Conservation (phyloP, 2,888 invertebrate genomes). For the Opisthograptis luteolata region DNA sequence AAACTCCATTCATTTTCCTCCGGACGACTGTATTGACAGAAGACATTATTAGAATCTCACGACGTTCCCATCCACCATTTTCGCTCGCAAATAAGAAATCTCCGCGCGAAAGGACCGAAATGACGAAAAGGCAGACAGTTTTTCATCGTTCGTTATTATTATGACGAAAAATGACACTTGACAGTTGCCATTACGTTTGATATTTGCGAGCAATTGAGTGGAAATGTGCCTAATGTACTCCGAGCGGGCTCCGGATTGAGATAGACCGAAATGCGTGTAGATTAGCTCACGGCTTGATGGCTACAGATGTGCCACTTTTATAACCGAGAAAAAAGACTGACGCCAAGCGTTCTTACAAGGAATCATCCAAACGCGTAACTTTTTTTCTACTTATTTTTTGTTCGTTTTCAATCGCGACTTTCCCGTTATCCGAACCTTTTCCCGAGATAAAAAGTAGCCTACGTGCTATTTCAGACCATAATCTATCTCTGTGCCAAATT, state of each 20-base stretch:
- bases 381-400: too few relatives aligned
- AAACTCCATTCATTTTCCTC: neutral
- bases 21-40: constrained; percentile 11
- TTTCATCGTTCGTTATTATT: constrained; percentile 22
- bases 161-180: constrained; percentile 47
- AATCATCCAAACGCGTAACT: too few relatives aligned
- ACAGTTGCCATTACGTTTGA: constrained; percentile 54
- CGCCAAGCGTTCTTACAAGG: too few relatives aligned
- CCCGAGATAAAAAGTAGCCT: too few relatives aligned
- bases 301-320: constrained; percentile 4
- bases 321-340: too few relatives aligned
- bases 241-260: constrained; percentile 28
- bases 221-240: constrained; percentile 43
- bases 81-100: constrained; percentile 16
- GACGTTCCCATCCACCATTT: constrained; percentile 13
- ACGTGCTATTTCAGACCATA: too few relatives aligned
- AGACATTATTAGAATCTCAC: constrained; percentile 6
- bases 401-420: too few relatives aligned
- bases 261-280: constrained; percentile 15
- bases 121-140: constrained; percentile 19
- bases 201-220: constrained; percentile 56
- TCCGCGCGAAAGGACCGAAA: constrained; percentile 6
- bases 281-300: constrained; percentile 2
- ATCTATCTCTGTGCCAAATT: too few relatives aligned
- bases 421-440: too few relatives aligned